These are phyloP conservation scores for Motacilla tschutschensis DNA, from an alignment of 2,113 vertebrate species.

Conservation along the genomic window DNA sequence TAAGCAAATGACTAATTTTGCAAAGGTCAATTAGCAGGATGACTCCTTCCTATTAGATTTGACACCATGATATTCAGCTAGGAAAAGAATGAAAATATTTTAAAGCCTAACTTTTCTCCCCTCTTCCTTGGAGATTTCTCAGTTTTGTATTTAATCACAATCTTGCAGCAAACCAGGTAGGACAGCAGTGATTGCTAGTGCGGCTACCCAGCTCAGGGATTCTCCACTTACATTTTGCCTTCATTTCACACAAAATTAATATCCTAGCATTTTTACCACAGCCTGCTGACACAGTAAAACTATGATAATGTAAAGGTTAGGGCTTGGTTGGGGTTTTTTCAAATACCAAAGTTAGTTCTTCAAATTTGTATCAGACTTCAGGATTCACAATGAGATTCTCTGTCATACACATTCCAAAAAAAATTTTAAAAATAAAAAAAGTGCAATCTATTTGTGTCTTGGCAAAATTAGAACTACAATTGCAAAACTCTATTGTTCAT, in stretches of 20 bases:
- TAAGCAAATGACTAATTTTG: conserved; percentile 15
- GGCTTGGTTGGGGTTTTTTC: background rate
- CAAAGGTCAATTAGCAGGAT: background rate
- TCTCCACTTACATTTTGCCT: background rate
- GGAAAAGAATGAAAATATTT: conserved; percentile 11
- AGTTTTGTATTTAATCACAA: conserved; percentile 1
- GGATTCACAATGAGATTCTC: background rate
- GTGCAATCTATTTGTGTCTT: background rate
- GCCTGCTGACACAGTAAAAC: background rate
- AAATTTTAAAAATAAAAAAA: background rate
- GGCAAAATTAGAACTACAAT: background rate
- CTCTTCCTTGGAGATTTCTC: conserved; percentile 16
- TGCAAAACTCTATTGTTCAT: background rate
- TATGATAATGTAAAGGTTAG: background rate
- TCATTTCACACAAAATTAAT: background rate
- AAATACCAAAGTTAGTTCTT: background rate
- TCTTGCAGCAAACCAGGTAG: background rate
- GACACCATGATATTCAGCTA: background rate
- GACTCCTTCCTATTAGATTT: background rate
- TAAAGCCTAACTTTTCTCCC: background rate
- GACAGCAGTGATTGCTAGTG: background rate
- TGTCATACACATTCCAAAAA: background rate
- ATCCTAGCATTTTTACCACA: background rate
- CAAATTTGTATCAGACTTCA: background rate
- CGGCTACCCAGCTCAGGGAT: background rate